phyloP scores from a whole-genome alignment of 1,140 invertebrate genomes.

The Drosophila nigrodunni region DNA sequence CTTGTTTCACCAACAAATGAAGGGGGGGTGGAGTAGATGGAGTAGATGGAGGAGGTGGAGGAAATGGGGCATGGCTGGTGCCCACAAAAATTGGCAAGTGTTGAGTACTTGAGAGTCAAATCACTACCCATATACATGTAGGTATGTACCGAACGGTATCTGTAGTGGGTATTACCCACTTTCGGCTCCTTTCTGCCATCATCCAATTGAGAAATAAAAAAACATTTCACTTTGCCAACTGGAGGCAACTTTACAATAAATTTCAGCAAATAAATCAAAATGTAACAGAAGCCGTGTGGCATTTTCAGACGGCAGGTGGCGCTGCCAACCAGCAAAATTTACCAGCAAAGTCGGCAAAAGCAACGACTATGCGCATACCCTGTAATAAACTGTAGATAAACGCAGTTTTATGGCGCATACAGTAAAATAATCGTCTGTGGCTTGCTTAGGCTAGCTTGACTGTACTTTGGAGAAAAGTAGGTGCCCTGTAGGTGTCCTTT shows the following conservation, averaged over 20 bases:
- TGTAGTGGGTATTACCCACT: constrained; percentile 27
- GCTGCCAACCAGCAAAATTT: constrained; percentile 18
- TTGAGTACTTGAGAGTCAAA: constrained; percentile 41
- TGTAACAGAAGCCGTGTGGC: constrained; percentile 76
- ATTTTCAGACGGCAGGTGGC: constrained; percentile 77
- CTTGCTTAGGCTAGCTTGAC: too few relatives aligned
- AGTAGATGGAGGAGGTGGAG: too few relatives aligned
- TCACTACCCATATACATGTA: constrained; percentile 6
- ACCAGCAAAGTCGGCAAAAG: constrained; percentile 4
- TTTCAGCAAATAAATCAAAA: constrained; percentile 82
- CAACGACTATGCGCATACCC: not conserved
- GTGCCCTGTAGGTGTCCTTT: too few relatives aligned
- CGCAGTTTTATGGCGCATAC: too few relatives aligned
- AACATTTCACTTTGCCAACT: constrained; percentile 45
- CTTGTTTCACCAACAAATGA: not conserved
- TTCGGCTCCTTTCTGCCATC: not conserved
- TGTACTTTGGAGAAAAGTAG: too few relatives aligned
- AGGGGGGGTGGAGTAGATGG: not conserved
- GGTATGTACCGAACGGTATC: constrained; percentile 11
- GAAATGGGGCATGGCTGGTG: too few relatives aligned
- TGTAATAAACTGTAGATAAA: not conserved
- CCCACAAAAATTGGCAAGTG: constrained; percentile 17
- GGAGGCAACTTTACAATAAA: constrained; percentile 75
- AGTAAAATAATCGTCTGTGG: too few relatives aligned
- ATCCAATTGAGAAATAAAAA: not conserved